Conservation (phyloP, 2,797 vertebrate species). For the Nannoperca australis region DNA sequence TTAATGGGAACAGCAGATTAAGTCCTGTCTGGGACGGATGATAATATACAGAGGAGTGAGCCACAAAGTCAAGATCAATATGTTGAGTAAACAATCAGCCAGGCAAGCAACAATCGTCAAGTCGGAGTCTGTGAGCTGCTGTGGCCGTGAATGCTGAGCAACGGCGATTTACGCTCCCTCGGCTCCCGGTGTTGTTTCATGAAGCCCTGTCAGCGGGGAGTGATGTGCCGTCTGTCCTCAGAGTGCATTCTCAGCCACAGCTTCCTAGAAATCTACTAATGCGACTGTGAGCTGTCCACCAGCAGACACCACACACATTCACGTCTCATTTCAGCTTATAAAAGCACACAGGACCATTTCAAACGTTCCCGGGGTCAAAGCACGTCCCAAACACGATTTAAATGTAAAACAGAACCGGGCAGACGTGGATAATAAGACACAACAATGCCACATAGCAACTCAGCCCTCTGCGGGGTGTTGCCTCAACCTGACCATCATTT, state of each 20-base stretch:
- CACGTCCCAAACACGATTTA: constrained; percentile 12
- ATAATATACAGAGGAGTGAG: constrained; percentile 67
- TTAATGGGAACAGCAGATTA: constrained; percentile 81
- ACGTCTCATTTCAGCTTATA: constrained; percentile 7
- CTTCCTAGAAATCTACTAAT: constrained; percentile 8
- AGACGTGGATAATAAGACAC: not conserved
- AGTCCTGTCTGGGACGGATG: constrained; percentile 72
- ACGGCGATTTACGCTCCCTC: constrained; percentile 33
- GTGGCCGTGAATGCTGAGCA: constrained; percentile 10
- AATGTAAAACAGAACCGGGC: not conserved
- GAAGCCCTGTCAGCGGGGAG: constrained; percentile 50
- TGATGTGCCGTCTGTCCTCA: constrained; percentile 14
- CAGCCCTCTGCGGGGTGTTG: not conserved
- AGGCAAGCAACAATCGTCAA: constrained; percentile 14
- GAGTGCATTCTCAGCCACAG: constrained; percentile 22
- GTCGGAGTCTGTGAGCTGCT: constrained; percentile 20
- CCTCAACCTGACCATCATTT: constrained; percentile 3
- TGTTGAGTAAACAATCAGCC: constrained; percentile 51
- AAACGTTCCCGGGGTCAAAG: constrained; percentile 14
- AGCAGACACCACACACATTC: constrained; percentile 5
- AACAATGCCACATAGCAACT: not conserved
- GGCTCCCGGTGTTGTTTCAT: constrained; percentile 40
- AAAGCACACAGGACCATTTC: not conserved
- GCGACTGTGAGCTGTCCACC: constrained; percentile 2
- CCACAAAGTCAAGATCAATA: constrained; percentile 60